Percentiles rank a stretch among this genome's conserved stretches.
phyloP scores from a whole-genome alignment of 2,888 invertebrate species.

The Caenorhabditis macrosperma region DNA sequence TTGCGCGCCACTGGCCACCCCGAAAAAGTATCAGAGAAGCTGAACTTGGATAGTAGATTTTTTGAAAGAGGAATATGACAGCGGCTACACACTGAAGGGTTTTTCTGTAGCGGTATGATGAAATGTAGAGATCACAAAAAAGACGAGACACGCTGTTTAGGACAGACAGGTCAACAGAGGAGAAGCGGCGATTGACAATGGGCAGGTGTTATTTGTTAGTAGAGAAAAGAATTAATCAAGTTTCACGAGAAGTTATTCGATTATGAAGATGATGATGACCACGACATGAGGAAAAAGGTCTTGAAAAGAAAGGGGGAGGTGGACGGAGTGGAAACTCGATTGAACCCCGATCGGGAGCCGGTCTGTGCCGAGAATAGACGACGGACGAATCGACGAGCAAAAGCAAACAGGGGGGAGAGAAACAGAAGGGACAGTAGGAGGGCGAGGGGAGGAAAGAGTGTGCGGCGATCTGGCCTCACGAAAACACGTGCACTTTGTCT shows the following conservation, averaged over 20 bases:
- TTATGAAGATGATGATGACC: constrained; percentile 11
- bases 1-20: constrained; percentile 5
- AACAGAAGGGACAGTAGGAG: neutral
- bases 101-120: neutral
- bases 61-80: too few relatives aligned
- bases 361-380: constrained; percentile 51
- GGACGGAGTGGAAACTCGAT: constrained; percentile 22
- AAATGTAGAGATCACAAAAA: neutral
- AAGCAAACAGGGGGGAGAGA: constrained; percentile 27
- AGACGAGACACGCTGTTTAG: neutral
- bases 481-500: constrained; percentile 60
- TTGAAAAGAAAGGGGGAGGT: neutral
- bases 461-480: constrained; percentile 49
- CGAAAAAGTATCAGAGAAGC: too few relatives aligned
- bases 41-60: neutral
- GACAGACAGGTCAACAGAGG: neutral
- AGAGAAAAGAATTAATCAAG: neutral
- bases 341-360: constrained; percentile 50
- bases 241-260: neutral
- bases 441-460: neutral
- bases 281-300: constrained; percentile 9
- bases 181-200: neutral
- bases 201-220: neutral
- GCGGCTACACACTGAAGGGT: neutral
- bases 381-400: constrained; percentile 11